Conservation (phyloP, 2,113 vertebrate species). For the Chamaea fasciata region DNA sequence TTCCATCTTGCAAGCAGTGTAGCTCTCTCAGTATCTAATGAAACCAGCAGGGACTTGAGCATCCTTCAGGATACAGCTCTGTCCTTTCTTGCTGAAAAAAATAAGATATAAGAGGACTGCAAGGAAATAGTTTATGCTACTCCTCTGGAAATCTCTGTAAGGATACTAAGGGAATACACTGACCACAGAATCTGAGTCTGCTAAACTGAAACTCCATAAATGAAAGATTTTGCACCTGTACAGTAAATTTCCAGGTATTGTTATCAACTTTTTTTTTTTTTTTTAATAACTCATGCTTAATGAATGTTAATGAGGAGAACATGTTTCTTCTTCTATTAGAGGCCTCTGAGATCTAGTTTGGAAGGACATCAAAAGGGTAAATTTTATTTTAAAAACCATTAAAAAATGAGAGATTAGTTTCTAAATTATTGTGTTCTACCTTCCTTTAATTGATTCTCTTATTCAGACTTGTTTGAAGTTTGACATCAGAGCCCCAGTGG, state of each 20-base stretch:
- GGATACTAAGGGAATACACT: neutral
- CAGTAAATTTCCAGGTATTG: neutral
- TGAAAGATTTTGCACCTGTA: neutral
- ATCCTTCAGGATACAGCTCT: neutral
- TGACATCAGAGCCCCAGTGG: neutral
- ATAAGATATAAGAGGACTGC: neutral
- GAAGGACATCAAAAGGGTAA: slow-evolving; percentile 14
- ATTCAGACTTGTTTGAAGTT: neutral
- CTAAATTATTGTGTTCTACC: slow-evolving; percentile 1
- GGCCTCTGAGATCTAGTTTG: neutral
- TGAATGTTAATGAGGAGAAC: neutral
- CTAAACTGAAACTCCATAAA: neutral
- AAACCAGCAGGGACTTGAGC: neutral
- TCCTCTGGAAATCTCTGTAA: neutral
- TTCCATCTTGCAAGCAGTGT: neutral
- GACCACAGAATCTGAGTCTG: neutral
- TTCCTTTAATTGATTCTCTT: slow-evolving; percentile 5
- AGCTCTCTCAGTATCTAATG: neutral
- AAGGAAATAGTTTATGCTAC: neutral
- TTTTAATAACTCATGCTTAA: neutral
- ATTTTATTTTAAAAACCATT: neutral
- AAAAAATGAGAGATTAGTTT: neutral
- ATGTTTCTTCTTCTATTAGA: neutral
- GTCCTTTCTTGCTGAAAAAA: neutral
- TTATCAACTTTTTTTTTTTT: neutral